Evolutionary conservation across 2,113 vertebrate genomes (phyloP).

Genomic region (Vimba vimba): DNA sequence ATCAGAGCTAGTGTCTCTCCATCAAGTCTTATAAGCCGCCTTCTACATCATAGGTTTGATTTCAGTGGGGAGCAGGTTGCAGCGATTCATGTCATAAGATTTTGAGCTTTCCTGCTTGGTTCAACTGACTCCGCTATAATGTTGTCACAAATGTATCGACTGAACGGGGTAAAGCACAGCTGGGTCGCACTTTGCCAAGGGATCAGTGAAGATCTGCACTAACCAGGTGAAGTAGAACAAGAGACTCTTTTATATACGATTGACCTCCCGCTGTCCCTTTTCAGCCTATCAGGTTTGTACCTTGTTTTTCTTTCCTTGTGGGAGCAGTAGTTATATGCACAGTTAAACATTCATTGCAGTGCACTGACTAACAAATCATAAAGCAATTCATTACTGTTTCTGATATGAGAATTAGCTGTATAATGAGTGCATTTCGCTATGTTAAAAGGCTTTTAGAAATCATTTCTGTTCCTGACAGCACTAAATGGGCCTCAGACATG

Average conservation of each 20-base stretch:
- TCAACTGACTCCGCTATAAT: neutral
- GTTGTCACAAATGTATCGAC: constrained; percentile 4
- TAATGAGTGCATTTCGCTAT: constrained; percentile 28
- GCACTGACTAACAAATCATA: constrained; percentile 40
- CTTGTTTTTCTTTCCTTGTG: constrained; percentile 3
- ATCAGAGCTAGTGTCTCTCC: neutral
- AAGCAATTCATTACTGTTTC: constrained; percentile 40
- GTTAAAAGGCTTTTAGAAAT: constrained; percentile 42
- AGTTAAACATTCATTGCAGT: constrained; percentile 12
- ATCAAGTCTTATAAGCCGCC: no score
- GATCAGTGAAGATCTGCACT: neutral
- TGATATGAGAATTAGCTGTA: constrained; percentile 27
- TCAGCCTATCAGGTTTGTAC: neutral
- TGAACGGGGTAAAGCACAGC: neutral
- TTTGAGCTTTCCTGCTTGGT: neutral
- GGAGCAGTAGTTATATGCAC: constrained; percentile 5
- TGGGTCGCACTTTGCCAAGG: neutral
- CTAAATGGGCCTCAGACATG: constrained; percentile 23
- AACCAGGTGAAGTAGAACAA: neutral
- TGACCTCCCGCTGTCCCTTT: constrained; percentile 23
- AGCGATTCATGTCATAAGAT: neutral
- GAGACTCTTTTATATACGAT: neutral
- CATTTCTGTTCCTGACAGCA: constrained; percentile 28
- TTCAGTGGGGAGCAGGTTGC: neutral
- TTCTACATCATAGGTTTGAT: neutral